phyloP scores from a whole-genome alignment of 2,888 invertebrate genomes.

The Scelioninae gen. 2 region DNA sequence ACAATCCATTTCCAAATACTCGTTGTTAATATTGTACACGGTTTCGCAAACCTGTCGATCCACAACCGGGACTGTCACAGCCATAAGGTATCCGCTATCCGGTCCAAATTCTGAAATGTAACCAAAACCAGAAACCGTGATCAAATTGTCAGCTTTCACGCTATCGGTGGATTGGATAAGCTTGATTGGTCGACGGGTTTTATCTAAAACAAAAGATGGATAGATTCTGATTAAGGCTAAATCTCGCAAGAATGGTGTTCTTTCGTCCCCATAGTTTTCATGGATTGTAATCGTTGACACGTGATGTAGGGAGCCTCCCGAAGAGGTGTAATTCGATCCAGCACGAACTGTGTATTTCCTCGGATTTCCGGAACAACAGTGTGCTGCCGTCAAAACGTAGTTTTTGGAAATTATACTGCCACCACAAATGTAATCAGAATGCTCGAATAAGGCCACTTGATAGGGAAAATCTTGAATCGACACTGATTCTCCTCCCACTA shows the following conservation, averaged over 20 bases:
- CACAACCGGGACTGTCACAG: conserved; percentile 77
- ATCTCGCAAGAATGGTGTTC: not conserved
- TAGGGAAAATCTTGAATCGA: conserved; percentile 74
- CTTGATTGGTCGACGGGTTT: conserved; percentile 72
- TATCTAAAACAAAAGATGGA: conserved; percentile 75
- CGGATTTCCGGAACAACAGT: conserved; percentile 74
- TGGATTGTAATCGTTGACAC: conserved; percentile 77
- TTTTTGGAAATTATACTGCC: conserved; percentile 77
- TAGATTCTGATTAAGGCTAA: conserved; percentile 77
- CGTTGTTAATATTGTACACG: conserved; percentile 71
- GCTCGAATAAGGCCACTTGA: conserved; percentile 74
- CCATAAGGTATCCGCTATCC: conserved; percentile 53
- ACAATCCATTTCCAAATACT: conserved; percentile 66
- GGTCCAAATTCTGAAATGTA: conserved; percentile 60
- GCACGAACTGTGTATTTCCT: conserved; percentile 73
- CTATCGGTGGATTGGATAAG: not conserved
- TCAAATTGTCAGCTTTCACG: conserved; percentile 19
- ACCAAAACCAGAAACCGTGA: conserved; percentile 62
- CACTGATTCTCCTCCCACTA: conserved; percentile 10
- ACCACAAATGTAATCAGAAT: conserved; percentile 75
- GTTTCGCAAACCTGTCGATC: conserved; percentile 68
- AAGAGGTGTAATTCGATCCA: conserved; percentile 76
- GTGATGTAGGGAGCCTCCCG: conserved; percentile 76
- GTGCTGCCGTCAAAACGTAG: conserved; percentile 78
- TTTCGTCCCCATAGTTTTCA: conserved; percentile 75